phyloP scores from a whole-genome alignment of 1,140 invertebrate species.

The Notospermus geniculatus region DNA sequence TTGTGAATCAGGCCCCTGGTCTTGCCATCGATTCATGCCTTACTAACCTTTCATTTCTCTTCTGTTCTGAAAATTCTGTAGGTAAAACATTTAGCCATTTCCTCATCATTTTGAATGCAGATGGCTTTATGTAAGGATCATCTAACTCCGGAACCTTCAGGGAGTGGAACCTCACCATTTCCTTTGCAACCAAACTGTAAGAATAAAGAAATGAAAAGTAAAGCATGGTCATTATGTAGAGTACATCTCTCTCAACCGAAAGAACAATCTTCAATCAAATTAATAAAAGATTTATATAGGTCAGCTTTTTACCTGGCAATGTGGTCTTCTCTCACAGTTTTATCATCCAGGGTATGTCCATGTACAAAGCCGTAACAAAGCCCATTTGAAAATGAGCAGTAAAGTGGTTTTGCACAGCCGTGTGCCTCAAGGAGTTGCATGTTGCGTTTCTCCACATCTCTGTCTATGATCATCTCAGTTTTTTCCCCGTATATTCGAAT shows the following conservation, averaged over 20 bases:
- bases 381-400: slow-evolving; percentile 92
- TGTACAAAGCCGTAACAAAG: slow-evolving; percentile 88
- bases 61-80: slow-evolving; percentile 33
- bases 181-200: slow-evolving; percentile 46
- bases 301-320: slow-evolving; percentile 40
- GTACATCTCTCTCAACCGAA: no score
- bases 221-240: no score
- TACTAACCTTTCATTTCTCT: slow-evolving; percentile 38
- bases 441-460: slow-evolving; percentile 74
- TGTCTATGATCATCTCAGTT: slow-evolving; percentile 89
- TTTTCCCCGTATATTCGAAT: slow-evolving; percentile 91
- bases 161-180: slow-evolving; percentile 42
- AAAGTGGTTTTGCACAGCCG: slow-evolving; percentile 79
- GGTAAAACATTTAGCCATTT: slow-evolving; percentile 33
- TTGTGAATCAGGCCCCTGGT: no score
- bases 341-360: slow-evolving; percentile 73
- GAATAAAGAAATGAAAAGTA: slow-evolving; percentile 11
- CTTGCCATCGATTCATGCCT: no score
- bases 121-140: slow-evolving; percentile 6
- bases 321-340: slow-evolving; percentile 64
- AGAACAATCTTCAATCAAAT: no score
- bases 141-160: slow-evolving; percentile 18
- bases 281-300: no score
- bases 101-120: slow-evolving; percentile 28
- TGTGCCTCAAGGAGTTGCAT: slow-evolving; percentile 63